Base-by-base conservation (phyloP, 2,888 invertebrate genomes). In the Zelleria hepariella region DNA sequence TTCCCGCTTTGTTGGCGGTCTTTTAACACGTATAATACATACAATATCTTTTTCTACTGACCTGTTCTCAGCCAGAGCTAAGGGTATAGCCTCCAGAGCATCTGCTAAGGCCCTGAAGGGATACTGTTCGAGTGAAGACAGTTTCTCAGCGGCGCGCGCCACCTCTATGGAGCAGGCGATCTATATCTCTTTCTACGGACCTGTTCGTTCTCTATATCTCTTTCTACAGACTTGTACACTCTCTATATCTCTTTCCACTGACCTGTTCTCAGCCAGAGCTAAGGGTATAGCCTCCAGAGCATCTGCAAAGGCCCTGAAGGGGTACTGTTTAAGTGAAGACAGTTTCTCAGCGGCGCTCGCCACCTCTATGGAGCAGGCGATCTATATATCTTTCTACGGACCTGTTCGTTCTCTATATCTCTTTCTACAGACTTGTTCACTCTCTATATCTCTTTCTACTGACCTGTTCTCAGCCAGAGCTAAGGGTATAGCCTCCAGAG, bases 61-160 rank as follows among this genome's bases (percentile, higher is more conserved):
- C 92, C 88, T 88, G 89, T 99, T 99, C 85, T 99, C 99, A 0
- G 99, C 98, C 60, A 99, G 88, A 0, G 99, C 98, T 72, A 99
- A 86, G 0, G 99, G 99, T 71, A 98, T 94, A 59, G 94, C 91
- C 82, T 99, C 99, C 59, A 99, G 90, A 0, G 99, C 99, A 78
- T 99, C 98, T 0, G 98, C 94, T 82, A 98, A 99, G 0, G 95
- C 95, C 59, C 98, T 91, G 92, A 95, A 98, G 1, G 99, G 97
- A 87, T 99, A 99, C 86, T 99, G 99, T 80, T 99, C 99, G 62
- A 99, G 86, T 0, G 98, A 95, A 1, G 96, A 91, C 67, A 96
- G 90, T 75, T 93, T 92, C 77, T 98, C 96, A 1, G 98, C 98
- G 65, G 95, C 94, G 61, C 93, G 93, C 5, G 95, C 94, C 25